These are phyloP conservation scores for Gibbula magus DNA, from an alignment of 2,888 invertebrate species.

Conservation along the genomic window DNA sequence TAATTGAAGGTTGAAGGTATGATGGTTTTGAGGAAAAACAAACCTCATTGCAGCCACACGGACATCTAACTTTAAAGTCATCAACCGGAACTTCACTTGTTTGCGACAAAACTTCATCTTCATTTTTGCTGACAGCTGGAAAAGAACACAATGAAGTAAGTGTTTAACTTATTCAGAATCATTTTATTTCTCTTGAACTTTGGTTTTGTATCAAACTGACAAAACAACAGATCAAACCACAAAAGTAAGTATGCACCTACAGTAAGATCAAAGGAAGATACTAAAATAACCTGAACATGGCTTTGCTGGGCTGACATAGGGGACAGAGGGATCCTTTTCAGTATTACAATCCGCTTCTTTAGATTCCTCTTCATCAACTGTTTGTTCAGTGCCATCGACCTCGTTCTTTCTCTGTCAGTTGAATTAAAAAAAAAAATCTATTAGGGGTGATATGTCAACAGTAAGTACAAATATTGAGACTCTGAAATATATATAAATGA, in stretches of 20 bases:
- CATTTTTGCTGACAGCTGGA: slow-evolving; percentile 38
- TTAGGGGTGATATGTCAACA: too few species aligned
- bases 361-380: neutral
- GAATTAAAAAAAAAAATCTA: neutral
- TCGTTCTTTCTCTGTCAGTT: neutral
- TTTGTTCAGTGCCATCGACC: neutral
- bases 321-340: slow-evolving; percentile 44
- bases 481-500: too few species aligned
- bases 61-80: slow-evolving; percentile 67
- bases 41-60: slow-evolving; percentile 73
- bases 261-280: too few species aligned
- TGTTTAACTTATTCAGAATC: too few species aligned
- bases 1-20: neutral
- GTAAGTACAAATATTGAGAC: too few species aligned
- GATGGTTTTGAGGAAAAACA: too few species aligned
- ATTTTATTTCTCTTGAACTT: too few species aligned
- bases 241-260: too few species aligned
- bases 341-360: neutral
- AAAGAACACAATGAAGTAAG: neutral
- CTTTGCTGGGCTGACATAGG: slow-evolving; percentile 57
- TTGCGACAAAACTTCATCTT: neutral
- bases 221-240: too few species aligned
- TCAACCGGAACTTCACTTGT: slow-evolving; percentile 34
- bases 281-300: slow-evolving; percentile 49
- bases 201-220: too few species aligned